These are phyloP conservation scores for Rhabdomys pumilio DNA, from an alignment of 2,797 vertebrate species.

Conservation along the genomic window DNA sequence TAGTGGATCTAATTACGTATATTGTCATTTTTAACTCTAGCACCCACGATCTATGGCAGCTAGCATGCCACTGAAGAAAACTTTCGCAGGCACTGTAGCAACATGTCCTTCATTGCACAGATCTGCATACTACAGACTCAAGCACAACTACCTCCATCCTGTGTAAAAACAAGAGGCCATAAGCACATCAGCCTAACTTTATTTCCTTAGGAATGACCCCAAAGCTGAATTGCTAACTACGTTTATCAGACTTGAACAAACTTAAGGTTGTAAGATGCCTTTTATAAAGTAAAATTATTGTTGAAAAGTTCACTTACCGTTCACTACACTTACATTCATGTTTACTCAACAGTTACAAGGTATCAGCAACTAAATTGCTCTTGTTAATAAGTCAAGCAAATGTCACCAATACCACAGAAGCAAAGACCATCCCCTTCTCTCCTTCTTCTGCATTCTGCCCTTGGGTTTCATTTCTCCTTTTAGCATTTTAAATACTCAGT, in stretches of 20 bases:
- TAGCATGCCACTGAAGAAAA: neutral
- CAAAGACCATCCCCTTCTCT: neutral
- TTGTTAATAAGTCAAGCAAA: neutral
- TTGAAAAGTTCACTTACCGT: neutral
- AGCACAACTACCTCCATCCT: too few relatives aligned
- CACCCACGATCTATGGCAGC: neutral
- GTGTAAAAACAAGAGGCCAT: neutral
- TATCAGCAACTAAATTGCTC: neutral
- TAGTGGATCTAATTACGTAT: neutral
- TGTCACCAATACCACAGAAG: neutral
- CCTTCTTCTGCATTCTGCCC: neutral
- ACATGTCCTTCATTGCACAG: neutral
- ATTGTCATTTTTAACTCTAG: neutral
- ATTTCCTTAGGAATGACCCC: slow-evolving; percentile 9
- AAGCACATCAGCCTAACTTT: neutral
- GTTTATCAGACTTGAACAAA: neutral
- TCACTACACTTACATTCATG: neutral
- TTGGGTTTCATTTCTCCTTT: neutral
- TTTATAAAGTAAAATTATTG: neutral
- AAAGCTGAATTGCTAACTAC: neutral
- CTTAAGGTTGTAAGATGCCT: neutral
- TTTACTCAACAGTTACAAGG: neutral
- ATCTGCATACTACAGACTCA: neutral
- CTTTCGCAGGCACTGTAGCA: neutral
- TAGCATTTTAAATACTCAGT: neutral